Evolutionary conservation across 2,113 vertebrate species (phyloP).

Genomic region (Holacanthus passer): DNA sequence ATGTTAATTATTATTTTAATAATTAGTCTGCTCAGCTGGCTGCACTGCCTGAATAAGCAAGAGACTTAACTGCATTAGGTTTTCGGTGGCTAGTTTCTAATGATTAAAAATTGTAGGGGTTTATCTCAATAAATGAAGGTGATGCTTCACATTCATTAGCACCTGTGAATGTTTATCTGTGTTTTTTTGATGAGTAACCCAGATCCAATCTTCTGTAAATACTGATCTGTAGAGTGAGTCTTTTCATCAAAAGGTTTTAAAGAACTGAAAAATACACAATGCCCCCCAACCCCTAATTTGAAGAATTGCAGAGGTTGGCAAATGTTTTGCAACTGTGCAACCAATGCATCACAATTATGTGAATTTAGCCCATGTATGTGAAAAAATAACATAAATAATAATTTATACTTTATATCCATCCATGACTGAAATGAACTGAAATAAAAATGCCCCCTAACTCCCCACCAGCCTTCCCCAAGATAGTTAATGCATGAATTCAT

Average conservation of each 20-base stretch:
- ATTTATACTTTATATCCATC: not conserved
- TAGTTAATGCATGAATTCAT: conserved; percentile 23
- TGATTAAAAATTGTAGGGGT: conserved; percentile 16
- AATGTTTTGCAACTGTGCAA: not conserved
- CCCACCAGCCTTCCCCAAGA: not conserved
- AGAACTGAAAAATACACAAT: not conserved
- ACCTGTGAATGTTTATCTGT: conserved; percentile 7
- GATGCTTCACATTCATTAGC: conserved; percentile 15
- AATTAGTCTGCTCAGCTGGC: not conserved
- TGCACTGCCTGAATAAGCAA: not conserved
- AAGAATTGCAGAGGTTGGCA: not conserved
- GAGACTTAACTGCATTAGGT: not conserved
- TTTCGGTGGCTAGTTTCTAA: not conserved
- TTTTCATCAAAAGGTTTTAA: not conserved
- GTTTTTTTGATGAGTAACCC: conserved; percentile 3
- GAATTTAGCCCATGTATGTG: not conserved
- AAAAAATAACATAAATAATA: not conserved
- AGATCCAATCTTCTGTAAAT: not conserved
- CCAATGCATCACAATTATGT: not conserved
- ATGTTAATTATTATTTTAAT: not conserved
- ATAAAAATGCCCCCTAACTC: conserved; percentile 1
- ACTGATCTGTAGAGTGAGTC: not conserved
- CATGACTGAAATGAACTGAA: conserved; percentile 2
- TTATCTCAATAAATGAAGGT: conserved; percentile 5
- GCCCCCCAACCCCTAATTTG: not conserved